Percentiles rank a stretch among this genome's conserved stretches.
Evolutionary conservation across 2,888 invertebrate genomes (phyloP).

Genomic region (Hypselothyrea guttata): DNA sequence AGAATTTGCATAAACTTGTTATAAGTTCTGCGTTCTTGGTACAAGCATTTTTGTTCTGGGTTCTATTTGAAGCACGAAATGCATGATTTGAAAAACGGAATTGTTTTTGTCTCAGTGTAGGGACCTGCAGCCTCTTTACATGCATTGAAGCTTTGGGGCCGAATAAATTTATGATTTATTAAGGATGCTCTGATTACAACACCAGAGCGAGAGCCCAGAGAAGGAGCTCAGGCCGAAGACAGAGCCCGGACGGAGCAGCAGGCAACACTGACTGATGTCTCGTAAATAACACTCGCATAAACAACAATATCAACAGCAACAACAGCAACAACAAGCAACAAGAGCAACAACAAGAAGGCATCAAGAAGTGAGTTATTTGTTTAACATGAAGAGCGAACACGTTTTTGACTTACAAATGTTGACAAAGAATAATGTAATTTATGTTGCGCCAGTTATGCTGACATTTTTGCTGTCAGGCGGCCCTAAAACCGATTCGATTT

Average conservation of each 20-base stretch:
- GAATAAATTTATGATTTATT: slow-evolving; percentile 82
- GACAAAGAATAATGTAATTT: slow-evolving; percentile 78
- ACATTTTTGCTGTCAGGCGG: slow-evolving; percentile 46
- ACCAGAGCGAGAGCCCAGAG: no score
- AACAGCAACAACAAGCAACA: slow-evolving; percentile 17
- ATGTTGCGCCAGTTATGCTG: slow-evolving; percentile 49
- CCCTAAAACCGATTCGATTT: slow-evolving; percentile 30
- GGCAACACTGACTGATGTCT: slow-evolving; percentile 68
- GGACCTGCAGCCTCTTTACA: slow-evolving; percentile 54
- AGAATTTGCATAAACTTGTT: no score
- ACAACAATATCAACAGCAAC: slow-evolving; percentile 36
- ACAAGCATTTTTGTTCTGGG: no score
- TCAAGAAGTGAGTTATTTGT: slow-evolving; percentile 72
- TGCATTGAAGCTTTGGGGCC: slow-evolving; percentile 48
- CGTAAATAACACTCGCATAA: slow-evolving; percentile 67
- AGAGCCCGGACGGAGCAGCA: slow-evolving; percentile 12
- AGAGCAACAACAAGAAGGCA: slow-evolving; percentile 2
- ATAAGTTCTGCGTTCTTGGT: no score
- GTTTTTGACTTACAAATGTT: slow-evolving; percentile 76
- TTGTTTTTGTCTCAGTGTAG: no score
- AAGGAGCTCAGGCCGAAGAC: slow-evolving; percentile 20
- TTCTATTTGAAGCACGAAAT: no score
- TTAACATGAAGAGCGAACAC: slow-evolving; percentile 76
- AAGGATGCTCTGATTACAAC: slow-evolving; percentile 82
- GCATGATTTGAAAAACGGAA: no score